Base-by-base conservation (phyloP, 2,797 vertebrate species). In the Eremophila alpestris region DNA sequence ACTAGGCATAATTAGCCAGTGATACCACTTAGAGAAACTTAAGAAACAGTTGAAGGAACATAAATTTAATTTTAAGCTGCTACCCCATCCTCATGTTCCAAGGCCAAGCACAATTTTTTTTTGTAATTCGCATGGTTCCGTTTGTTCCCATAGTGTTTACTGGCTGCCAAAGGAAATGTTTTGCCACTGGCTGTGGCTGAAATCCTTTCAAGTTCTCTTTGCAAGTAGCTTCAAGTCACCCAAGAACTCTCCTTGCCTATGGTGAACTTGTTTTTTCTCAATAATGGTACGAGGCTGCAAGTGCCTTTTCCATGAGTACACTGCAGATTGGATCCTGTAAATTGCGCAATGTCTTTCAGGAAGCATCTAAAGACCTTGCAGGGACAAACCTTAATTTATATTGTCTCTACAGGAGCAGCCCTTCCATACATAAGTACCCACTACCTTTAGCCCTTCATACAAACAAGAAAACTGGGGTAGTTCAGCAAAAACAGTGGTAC, bases 171-270 rank as follows among this genome's bases (percentile, higher is more conserved):
- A 85, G 48, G 73, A 91, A 77, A 79, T 90, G 19, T 93, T 87
- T 89, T 94, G 52, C 64, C 43, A 22, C 60, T 76, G 70, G 17
- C 59, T 90, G 36, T 54, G 77, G 80, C 46, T 88, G 85, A 83
- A 87, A 19, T 76, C 7, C 13, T 92, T 94, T 90, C 20, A 77
- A 46, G 86, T 94, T 93, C 49, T 84, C 56, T 77, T 89, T 96
- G 64, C 41, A 68, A 94, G 49, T 77, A 76, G 54, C 64, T 90
- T 93, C 38, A 60, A 82, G 70, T 94, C 89, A 84, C 70, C 41
- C 46, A 87, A 74, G 83, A 91, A 41, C 45, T 79, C n/a, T 55
- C 38, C 52, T 90, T 89, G 63, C 74, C 56, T 70, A 46, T 32
- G 19, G 41, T 87, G 56, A 94, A 43, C n/a, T 76, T 81, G 5